A percentile compares a stretch with the other conserved stretches of the same genome.
Conservation (phyloP, 2,888 invertebrate species). For the Arge pagana region DNA sequence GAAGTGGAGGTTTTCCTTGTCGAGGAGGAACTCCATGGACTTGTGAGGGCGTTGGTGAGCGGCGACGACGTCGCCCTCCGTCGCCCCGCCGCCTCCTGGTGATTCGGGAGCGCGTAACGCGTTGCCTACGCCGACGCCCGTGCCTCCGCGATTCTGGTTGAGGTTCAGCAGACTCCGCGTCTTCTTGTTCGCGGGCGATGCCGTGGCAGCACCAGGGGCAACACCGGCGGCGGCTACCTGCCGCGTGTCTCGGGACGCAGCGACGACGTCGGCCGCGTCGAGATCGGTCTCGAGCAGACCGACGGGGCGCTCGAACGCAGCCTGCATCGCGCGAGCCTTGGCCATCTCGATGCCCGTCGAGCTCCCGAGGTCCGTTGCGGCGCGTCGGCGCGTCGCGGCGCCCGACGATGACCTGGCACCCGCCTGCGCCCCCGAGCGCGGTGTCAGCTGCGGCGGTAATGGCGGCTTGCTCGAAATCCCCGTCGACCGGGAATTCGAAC, state of each 20-base stretch:
- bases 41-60: conserved; percentile 69
- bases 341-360: conserved; percentile 58
- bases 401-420: conserved; percentile 37
- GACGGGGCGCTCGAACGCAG: conserved; percentile 66
- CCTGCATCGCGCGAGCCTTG: conserved; percentile 55
- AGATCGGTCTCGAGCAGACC: conserved; percentile 90
- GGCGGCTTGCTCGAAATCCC: conserved; percentile 48
- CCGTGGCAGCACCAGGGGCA: conserved; percentile 40
- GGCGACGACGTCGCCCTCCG: conserved; percentile 59
- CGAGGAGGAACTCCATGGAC: conserved; percentile 94
- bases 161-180: conserved; percentile 72
- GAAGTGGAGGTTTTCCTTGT: conserved; percentile 87
- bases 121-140: conserved; percentile 51
- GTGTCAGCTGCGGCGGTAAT: conserved; percentile 51
- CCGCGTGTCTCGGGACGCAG: conserved; percentile 59
- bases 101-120: conserved; percentile 40
- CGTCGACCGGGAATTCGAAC: conserved; percentile 19
- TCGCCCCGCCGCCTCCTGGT: conserved; percentile 59
- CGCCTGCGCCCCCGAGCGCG: conserved; percentile 45
- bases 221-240: conserved; percentile 41
- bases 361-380: conserved; percentile 56
- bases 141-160: conserved; percentile 54
- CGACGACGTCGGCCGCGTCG: conserved; percentile 69
- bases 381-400: conserved; percentile 57
- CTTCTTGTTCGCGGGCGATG: conserved; percentile 59